Evolutionary conservation across 2,797 vertebrate genomes (phyloP), one percentile per base, ranked within the genome.

Genomic region (Scarus forsteni): DNA sequence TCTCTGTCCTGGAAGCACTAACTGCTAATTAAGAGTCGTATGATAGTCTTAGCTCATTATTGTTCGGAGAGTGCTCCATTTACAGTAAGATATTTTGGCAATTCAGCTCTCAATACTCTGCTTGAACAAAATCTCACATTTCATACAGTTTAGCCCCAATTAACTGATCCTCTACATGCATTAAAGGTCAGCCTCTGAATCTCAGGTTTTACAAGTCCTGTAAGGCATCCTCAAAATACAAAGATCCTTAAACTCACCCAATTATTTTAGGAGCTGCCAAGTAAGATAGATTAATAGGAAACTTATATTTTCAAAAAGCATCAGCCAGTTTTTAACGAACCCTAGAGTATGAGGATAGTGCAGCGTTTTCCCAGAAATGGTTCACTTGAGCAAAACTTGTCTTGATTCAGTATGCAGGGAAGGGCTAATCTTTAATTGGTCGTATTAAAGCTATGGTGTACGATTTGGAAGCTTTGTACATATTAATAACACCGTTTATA

Each of bases 291-390:
- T 56, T 54, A 44, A 10, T 49, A 60, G 38, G 57, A 68, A 49
- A 50, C 12, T 8, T 57, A 19, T 18, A 7, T 48, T 35, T 69
- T 45, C n/a, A 54, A 13, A 44, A 70, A 81, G 18, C 16, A 19
- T 53, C 45, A 61, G 63, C 42, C 57, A 53, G 67, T 63, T 68
- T 65, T 68, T 79, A 70, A 82, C 72, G 19, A 81, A 57, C 19
- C 36, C 52, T 48, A 74, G 35, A 46, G 46, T 48, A 75, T 56
- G 27, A 2, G 27, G 27, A 27, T 27, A 27, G 27, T 27, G 27
- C 4, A 27, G 27, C n/a, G n/a, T n/a, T 27, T 27, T 27, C 27
- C 4, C 27, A 27, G 27, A 4, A 27, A 27, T 27, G 27, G 27
- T 27, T 27, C 27, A 27, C 27, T 27, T 27, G 2, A 27, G 4